Percentiles rank a stretch among this genome's conserved stretches.
phyloP scores from a whole-genome alignment of 1,140 invertebrate genomes.

The Tenebrio molitor region DNA sequence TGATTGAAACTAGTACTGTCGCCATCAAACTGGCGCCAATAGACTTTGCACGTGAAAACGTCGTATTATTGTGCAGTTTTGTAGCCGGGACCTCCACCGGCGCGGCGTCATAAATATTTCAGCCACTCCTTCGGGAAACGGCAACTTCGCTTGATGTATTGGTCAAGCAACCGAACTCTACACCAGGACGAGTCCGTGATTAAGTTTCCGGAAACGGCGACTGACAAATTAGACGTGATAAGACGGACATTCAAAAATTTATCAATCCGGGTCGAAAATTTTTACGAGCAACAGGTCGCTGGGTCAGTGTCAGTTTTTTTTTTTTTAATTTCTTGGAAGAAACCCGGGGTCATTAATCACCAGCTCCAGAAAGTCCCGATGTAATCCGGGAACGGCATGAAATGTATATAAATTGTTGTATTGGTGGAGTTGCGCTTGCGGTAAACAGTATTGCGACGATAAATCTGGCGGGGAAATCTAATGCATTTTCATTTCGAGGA shows the following conservation, averaged over 20 bases:
- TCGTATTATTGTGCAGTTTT: background rate
- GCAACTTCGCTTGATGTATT: constrained; percentile 18
- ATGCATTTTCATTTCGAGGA: constrained; percentile 9
- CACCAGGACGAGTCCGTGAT: constrained; percentile 17
- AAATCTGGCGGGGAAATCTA: constrained; percentile 23
- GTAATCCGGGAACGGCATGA: constrained; percentile 1
- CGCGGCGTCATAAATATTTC: constrained; percentile 27
- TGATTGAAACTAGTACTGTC: too few species aligned
- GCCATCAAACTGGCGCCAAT: too few species aligned
- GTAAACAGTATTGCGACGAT: constrained; percentile 15
- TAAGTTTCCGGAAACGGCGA: constrained; percentile 5
- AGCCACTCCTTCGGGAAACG: constrained; percentile 18
- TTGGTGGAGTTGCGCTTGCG: constrained; percentile 10
- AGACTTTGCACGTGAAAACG: too few species aligned
- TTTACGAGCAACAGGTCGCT: too few species aligned
- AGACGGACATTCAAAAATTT: background rate
- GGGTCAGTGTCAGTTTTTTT: too few species aligned
- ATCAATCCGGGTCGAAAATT: background rate
- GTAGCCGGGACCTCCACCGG: too few species aligned
- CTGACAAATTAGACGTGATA: constrained; percentile 16
- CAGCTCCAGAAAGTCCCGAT: background rate
- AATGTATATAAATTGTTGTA: constrained; percentile 17
- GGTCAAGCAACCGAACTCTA: constrained; percentile 34
- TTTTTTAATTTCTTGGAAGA: too few species aligned
- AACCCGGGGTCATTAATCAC: constrained; percentile 11